Evolutionary conservation across 2,113 vertebrate species (phyloP).

Genomic region (Gopherus flavomarginatus): DNA sequence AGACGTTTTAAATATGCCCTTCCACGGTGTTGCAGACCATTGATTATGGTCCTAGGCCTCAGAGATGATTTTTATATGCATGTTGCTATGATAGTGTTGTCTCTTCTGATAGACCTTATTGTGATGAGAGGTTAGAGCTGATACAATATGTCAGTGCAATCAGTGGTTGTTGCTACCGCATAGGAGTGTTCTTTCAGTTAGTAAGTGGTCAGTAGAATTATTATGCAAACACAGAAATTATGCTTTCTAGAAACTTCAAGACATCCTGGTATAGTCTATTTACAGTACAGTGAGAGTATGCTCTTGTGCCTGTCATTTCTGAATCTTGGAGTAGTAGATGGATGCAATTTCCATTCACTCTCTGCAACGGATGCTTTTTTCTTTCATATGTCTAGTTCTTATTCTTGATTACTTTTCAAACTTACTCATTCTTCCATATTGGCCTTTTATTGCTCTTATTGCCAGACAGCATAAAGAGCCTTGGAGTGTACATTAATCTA

Average conservation of each 20-base stretch:
- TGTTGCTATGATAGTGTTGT: rapidly evolving
- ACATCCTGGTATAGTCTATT: background rate
- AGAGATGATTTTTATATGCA: background rate
- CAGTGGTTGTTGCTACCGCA: background rate
- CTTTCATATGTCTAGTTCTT: background rate
- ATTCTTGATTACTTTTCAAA: constrained; percentile 43
- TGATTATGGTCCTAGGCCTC: rapidly evolving
- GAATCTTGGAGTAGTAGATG: background rate
- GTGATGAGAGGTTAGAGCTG: background rate
- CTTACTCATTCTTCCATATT: background rate
- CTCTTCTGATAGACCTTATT: background rate
- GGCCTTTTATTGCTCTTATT: constrained; percentile 46
- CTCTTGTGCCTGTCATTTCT: background rate
- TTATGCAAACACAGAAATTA: background rate
- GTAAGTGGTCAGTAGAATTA: constrained; percentile 11
- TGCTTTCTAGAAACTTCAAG: constrained; percentile 12
- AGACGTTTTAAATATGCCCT: background rate
- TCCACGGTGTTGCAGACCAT: background rate
- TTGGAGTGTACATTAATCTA: constrained; percentile 17
- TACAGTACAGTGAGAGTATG: background rate
- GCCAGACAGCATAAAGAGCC: constrained; percentile 42
- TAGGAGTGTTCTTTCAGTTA: background rate
- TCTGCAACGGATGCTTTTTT: constrained; percentile 22
- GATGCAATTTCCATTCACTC: constrained; percentile 17
- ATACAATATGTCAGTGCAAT: rapidly evolving